Percentiles rank a stretch among this genome's conserved stretches.
Conservation (phyloP, 2,797 vertebrate genomes). For the Danio albolineatus region DNA sequence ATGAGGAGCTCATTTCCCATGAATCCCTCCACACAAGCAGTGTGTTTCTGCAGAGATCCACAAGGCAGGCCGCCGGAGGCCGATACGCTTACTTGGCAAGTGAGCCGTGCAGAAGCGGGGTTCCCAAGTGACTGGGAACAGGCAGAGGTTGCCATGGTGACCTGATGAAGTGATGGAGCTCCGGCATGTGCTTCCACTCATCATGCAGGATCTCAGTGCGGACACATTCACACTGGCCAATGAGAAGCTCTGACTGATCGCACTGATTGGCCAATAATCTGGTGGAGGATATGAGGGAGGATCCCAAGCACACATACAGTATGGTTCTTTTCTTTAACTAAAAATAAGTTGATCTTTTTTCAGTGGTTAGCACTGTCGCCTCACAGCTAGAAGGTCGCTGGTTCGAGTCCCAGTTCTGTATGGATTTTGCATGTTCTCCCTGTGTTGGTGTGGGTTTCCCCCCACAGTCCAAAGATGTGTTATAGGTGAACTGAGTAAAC, state of each 20-base stretch:
- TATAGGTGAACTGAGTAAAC: no score
- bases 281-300: conserved; percentile 1
- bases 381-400: no score
- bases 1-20: conserved; percentile 48
- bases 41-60: conserved; percentile 85
- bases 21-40: conserved; percentile 60
- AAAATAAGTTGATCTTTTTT: not conserved
- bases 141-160: conserved; percentile 80
- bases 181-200: conserved; percentile 33
- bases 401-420: no score
- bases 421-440: no score
- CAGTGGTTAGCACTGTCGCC: no score
- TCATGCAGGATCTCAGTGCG: conserved; percentile 40
- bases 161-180: conserved; percentile 72
- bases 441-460: no score
- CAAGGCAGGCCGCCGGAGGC: conserved; percentile 71
- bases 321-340: no score
- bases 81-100: conserved; percentile 78
- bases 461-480: no score
- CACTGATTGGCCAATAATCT: not conserved
- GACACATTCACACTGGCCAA: conserved; percentile 20
- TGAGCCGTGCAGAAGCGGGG: conserved; percentile 79
- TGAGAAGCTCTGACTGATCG: not conserved
- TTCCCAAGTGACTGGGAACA: conserved; percentile 75
- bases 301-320: not conserved